A percentile compares a stretch with the other conserved stretches of the same genome.
phyloP scores from a whole-genome alignment of 2,888 invertebrate genomes.

The Dryobotodes eremita region DNA sequence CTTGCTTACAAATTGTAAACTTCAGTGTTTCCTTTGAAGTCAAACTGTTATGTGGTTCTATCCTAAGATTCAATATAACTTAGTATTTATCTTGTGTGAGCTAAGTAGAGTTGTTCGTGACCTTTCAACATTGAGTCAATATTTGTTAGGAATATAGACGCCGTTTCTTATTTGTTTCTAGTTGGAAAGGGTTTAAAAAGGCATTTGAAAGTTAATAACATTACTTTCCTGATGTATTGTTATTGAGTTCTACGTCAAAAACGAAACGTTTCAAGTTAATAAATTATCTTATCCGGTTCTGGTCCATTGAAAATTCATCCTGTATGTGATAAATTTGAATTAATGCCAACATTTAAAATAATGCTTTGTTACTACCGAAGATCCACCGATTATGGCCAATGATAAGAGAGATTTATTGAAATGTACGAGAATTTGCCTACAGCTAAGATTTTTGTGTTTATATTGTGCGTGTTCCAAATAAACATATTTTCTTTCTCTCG shows the following conservation, averaged over 20 bases:
- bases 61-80: slow-evolving; percentile 10
- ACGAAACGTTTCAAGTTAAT: not conserved
- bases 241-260: not conserved
- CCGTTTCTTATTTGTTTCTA: not conserved
- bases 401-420: not conserved
- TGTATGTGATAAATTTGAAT: not conserved
- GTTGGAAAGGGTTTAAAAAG: not conserved
- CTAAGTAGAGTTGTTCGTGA: not conserved
- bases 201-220: not conserved
- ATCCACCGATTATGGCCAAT: not conserved
- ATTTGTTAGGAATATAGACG: not conserved
- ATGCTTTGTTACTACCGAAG: not conserved
- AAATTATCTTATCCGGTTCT: not conserved
- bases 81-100: slow-evolving; percentile 20
- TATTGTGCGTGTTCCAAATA: not conserved
- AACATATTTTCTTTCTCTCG: not conserved
- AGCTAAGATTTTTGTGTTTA: not conserved
- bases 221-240: not conserved
- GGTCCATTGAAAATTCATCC: not conserved
- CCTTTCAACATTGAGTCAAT: slow-evolving; percentile 8
- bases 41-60: not conserved
- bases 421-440: no score
- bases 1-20: not conserved
- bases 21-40: no score
- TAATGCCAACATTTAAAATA: not conserved